Conservation (phyloP, 2,797 vertebrate species). For the Semaprochilodus insignis region DNA sequence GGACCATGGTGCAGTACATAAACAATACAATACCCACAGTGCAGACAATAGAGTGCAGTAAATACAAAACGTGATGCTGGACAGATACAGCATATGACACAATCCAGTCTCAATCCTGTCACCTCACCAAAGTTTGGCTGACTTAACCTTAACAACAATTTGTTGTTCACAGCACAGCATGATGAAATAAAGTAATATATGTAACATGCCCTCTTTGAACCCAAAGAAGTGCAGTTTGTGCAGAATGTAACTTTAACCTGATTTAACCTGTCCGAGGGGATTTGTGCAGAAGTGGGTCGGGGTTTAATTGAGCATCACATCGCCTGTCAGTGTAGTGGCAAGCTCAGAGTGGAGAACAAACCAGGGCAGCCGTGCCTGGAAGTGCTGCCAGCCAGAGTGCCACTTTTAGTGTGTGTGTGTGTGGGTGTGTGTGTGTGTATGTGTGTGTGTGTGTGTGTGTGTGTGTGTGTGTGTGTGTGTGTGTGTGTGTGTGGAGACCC, state of each 20-base stretch:
- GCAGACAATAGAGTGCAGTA: no score
- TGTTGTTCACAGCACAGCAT: neutral
- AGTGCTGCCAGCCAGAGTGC: constrained; percentile 21
- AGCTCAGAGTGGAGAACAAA: constrained; percentile 52
- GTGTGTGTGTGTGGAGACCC: neutral
- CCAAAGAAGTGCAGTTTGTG: neutral
- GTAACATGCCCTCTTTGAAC: neutral
- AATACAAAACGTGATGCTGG: no score
- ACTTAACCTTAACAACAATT: no score
- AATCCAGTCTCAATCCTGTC: no score
- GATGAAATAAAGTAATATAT: neutral
- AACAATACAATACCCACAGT: no score
- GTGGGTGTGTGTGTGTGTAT: constrained; percentile 40
- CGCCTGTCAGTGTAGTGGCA: constrained; percentile 52
- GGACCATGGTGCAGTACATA: no score
- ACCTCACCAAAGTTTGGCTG: no score
- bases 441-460: constrained; percentile 48
- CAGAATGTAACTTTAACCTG: constrained; percentile 1
- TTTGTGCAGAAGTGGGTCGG: constrained; percentile 70
- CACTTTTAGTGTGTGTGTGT: constrained; percentile 45
- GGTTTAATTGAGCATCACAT: constrained; percentile 74
- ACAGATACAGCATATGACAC: no score
- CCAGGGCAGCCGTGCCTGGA: constrained; percentile 41
- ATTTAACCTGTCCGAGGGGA: constrained; percentile 3
- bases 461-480: constrained; percentile 4